These are phyloP conservation scores for Myopa testacea DNA, from an alignment of 2,888 invertebrate genomes.

Conservation along the genomic window DNA sequence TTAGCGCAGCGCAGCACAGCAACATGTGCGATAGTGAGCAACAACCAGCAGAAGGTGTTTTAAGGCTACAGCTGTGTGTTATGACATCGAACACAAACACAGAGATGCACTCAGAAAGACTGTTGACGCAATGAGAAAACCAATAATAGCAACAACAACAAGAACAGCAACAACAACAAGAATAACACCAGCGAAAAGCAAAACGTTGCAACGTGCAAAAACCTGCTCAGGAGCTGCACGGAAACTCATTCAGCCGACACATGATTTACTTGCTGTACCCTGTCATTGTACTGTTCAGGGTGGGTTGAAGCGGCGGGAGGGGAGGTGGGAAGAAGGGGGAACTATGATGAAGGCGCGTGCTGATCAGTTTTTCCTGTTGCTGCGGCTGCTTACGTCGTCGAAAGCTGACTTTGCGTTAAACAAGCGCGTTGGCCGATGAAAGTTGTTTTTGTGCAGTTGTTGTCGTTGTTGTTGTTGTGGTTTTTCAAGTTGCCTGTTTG, in stretches of 20 bases:
- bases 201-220: neutral
- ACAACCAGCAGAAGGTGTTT: neutral
- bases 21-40: neutral
- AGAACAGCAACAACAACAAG: constrained; percentile 9
- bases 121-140: neutral
- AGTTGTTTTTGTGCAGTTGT: constrained; percentile 5
- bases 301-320: neutral
- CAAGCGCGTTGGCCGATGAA: constrained; percentile 16
- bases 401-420: neutral
- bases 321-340: neutral
- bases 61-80: constrained; percentile 2
- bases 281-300: neutral
- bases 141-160: constrained; percentile 6
- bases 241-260: neutral
- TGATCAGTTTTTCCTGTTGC: neutral
- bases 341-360: neutral
- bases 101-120: neutral
- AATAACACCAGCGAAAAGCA: constrained; percentile 4
- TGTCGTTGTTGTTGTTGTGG: neutral
- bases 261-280: neutral
- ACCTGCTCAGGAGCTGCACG: constrained; percentile 1
- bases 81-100: neutral
- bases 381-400: neutral
- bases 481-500: neutral
- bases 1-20: neutral